Evolutionary conservation across 2,888 invertebrate genomes (phyloP), one percentile per base, ranked within the genome.

Genomic region (Dryocosmus kuriphilus): DNA sequence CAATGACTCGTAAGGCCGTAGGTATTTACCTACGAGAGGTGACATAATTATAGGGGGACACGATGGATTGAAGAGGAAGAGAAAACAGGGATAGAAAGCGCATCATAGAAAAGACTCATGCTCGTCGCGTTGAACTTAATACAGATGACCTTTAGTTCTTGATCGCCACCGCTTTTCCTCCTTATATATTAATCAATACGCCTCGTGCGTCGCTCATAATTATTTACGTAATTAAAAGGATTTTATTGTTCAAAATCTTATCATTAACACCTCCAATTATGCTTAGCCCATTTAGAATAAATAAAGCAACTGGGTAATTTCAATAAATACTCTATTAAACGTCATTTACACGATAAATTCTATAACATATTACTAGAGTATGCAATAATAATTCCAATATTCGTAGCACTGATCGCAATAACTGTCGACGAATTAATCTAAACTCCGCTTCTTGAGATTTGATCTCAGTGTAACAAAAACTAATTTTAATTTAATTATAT

Each of bases 71-170:
- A 60, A 27, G 51, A 71, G 71, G 32, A 71, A 71, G 71, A 71
- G 71, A 71, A 71, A 71, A 46, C 51, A 71, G 71, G 46, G 71
- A 71, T 71, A 71, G 71, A 71, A 71, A 71, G 71, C 30, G 71
- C 71, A 22, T 71, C 51, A 71, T 71, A 51, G 60, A 60, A 27
- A 55, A 71, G 71, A 51, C 71, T 71, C 32, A 71, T 51, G 67
- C 30, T 67, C 67, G 51, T 51, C 67, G 41, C 19, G 67, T 51
- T 51, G 67, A 67, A 71, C 71, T 71, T 55, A 55, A 55, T 46
- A 46, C 71, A 51, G 32, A 71, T 51, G 71, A 71, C 71, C 71
- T 71, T 71, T 71, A 51, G 30, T 71, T 71, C 71, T 71, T 71
- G 51, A 55, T 71, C 71, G 71, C 30, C 71, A 51, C 71, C 51